phyloP scores from a whole-genome alignment of 2,797 vertebrate genomes.

The Esox masquinongy region DNA sequence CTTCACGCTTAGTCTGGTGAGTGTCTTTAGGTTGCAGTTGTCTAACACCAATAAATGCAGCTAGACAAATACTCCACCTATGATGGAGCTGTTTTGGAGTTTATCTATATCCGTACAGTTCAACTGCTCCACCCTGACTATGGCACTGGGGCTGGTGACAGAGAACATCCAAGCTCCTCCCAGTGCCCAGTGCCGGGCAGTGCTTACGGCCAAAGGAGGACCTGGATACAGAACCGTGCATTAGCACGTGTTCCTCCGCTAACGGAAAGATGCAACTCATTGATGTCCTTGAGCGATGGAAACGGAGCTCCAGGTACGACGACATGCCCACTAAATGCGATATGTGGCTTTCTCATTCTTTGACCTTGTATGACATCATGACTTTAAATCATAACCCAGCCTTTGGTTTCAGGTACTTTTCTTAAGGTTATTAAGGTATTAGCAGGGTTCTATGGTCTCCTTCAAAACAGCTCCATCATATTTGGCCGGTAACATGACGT shows the following conservation, averaged over 20 bases:
- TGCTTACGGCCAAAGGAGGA: conserved; percentile 72
- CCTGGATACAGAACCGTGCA: conserved; percentile 23
- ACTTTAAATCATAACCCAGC: conserved; percentile 9
- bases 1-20: not conserved
- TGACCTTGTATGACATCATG: conserved; percentile 26
- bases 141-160: conserved; percentile 64
- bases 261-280: not conserved
- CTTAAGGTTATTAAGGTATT: not conserved
- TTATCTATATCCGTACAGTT: conserved; percentile 19
- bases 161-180: conserved; percentile 51
- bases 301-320: not conserved
- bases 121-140: conserved; percentile 20
- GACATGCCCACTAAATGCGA: conserved; percentile 70
- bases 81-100: conserved; percentile 72
- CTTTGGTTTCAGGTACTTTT: not conserved
- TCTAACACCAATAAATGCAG: not conserved
- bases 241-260: not conserved
- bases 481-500: conserved; percentile 37
- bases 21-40: not conserved
- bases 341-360: conserved; percentile 58
- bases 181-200: conserved; percentile 72
- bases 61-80: conserved; percentile 40
- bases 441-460: not conserved
- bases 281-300: not conserved
- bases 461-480: conserved; percentile 74